Evolutionary conservation across 2,888 invertebrate genomes (phyloP).

Genomic region (Exocentrus adspersus): DNA sequence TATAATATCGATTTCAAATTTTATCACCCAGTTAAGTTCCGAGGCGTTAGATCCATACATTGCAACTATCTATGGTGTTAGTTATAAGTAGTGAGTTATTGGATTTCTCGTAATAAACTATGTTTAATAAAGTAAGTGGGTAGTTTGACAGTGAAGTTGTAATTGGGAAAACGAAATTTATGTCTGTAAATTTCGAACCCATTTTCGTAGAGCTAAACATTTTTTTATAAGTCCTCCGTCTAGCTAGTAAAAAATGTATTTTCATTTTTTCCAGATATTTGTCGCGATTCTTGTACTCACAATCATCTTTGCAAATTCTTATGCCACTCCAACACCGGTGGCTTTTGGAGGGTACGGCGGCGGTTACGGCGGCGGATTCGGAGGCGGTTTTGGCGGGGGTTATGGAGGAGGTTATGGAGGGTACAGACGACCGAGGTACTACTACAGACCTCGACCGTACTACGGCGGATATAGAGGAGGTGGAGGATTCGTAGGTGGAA

Average conservation of each 20-base stretch:
- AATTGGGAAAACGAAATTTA: too few relatives aligned
- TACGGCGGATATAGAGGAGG: neutral
- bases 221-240: too few relatives aligned
- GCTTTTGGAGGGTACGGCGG: neutral
- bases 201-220: too few relatives aligned
- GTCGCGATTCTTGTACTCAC: neutral
- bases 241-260: too few relatives aligned
- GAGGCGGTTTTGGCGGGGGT: neutral
- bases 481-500: neutral
- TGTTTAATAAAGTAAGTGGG: slow-evolving; percentile 6
- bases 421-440: neutral
- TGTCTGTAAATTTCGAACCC: too few relatives aligned
- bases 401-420: slow-evolving; percentile 5
- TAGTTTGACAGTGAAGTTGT: too few relatives aligned
- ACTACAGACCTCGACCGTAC: neutral
- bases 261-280: neutral
- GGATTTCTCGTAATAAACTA: neutral
- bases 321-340: neutral
- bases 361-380: neutral
- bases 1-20: slow-evolving; percentile 1
- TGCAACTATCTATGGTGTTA: too few relatives aligned
- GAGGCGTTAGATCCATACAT: too few relatives aligned
- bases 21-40: neutral
- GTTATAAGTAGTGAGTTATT: neutral
- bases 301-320: neutral